Conservation (phyloP, 2,888 invertebrate species). For the Ochropleura plecta region DNA sequence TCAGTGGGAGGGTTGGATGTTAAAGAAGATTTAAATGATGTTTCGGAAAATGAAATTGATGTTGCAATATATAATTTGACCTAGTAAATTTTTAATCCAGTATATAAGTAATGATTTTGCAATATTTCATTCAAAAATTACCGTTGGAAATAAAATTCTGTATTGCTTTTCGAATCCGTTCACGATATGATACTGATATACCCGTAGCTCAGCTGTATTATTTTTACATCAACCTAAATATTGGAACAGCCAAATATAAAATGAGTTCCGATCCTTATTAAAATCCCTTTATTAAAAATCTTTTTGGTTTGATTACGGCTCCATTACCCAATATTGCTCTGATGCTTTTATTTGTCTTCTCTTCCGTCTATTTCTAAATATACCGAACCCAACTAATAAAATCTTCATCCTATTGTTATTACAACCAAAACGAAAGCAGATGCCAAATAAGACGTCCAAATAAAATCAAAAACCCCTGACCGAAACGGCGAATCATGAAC, state of each 20-base stretch:
- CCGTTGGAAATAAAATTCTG: neutral
- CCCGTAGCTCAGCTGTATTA: neutral
- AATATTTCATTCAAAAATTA: slow-evolving; percentile 9
- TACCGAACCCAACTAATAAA: slow-evolving; percentile 41
- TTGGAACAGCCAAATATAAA: slow-evolving; percentile 21
- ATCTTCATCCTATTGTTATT: slow-evolving; percentile 30
- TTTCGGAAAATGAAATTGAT: neutral
- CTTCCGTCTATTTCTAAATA: slow-evolving; percentile 16
- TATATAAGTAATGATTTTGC: slow-evolving; percentile 3
- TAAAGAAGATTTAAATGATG: neutral
- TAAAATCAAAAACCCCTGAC: slow-evolving; percentile 57
- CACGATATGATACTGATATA: slow-evolving; percentile 5
- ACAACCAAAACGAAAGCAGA: slow-evolving; percentile 34
- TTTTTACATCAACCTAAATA: slow-evolving; percentile 22
- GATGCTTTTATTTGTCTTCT: slow-evolving; percentile 17
- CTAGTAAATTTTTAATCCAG: neutral
- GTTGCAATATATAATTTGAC: neutral
- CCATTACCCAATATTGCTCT: slow-evolving; percentile 9
- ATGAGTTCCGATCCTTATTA: slow-evolving; percentile 10
- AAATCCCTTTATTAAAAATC: slow-evolving; percentile 26
- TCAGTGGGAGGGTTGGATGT: neutral
- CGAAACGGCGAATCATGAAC: slow-evolving; percentile 52
- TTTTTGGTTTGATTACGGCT: slow-evolving; percentile 8
- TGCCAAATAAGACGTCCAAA: slow-evolving; percentile 57
- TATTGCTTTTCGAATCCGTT: slow-evolving; percentile 3